Evolutionary conservation across 2,888 invertebrate genomes (phyloP).

Genomic region (Drosophila melanosoma): DNA sequence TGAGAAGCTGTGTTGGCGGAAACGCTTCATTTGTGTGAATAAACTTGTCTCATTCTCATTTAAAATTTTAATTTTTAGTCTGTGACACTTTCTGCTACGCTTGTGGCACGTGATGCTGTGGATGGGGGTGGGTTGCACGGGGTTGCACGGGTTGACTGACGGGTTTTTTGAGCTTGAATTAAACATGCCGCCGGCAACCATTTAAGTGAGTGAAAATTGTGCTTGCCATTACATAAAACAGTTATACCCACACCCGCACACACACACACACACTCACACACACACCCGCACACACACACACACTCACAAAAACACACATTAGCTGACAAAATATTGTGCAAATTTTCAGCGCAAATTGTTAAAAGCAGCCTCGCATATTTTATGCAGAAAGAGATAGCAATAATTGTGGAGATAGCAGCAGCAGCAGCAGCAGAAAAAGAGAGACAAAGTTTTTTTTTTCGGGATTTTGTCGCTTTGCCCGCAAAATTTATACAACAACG

Average conservation of each 20-base stretch:
- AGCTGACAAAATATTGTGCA: constrained; percentile 62
- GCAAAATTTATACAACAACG: constrained; percentile 58
- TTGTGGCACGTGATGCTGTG: constrained; percentile 57
- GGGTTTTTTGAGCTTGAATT: constrained; percentile 9
- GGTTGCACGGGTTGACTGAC: background rate
- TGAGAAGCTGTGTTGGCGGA: constrained; percentile 45
- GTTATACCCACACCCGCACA: background rate
- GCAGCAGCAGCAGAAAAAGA: background rate
- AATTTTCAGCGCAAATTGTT: constrained; percentile 76
- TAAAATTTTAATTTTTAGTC: constrained; percentile 73
- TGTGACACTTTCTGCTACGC: constrained; percentile 72
- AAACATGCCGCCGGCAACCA: constrained; percentile 59
- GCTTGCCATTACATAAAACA: constrained; percentile 56
- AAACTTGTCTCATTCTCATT: constrained; percentile 58
- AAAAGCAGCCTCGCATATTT: constrained; percentile 64
- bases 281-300: constrained; percentile 10
- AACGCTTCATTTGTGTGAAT: constrained; percentile 68
- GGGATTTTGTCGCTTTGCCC: constrained; percentile 32
- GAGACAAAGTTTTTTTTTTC: constrained; percentile 21
- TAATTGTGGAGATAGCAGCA: background rate
- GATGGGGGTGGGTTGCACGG: background rate
- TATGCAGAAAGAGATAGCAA: constrained; percentile 40
- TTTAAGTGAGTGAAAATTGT: constrained; percentile 76
- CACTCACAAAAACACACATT: constrained; percentile 8
- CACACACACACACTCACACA: constrained; percentile 20